Evolutionary conservation across 2,113 vertebrate species (phyloP).

Genomic region (Rhynchomys soricoides): DNA sequence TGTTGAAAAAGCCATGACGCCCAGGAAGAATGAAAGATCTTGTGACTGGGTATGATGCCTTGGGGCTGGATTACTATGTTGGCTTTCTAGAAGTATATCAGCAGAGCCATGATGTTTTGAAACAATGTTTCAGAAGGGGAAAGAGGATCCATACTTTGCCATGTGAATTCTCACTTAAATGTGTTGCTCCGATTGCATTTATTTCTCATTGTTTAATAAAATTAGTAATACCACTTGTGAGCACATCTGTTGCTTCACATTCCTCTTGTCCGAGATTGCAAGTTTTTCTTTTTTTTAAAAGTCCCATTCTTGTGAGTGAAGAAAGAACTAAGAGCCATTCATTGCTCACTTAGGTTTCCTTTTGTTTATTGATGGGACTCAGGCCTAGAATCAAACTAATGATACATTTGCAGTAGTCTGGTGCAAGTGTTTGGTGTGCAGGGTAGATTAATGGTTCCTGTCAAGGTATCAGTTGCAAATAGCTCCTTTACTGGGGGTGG

Average conservation of each 20-base stretch:
- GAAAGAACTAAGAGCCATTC: neutral
- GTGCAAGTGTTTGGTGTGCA: neutral
- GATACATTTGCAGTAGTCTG: neutral
- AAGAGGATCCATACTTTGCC: conserved; percentile 2
- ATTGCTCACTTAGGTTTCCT: neutral
- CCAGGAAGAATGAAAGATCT: neutral
- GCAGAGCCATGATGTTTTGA: neutral
- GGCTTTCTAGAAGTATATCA: neutral
- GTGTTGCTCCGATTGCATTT: neutral
- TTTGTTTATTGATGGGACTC: conserved; percentile 1
- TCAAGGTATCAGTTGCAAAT: neutral
- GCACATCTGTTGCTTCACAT: neutral
- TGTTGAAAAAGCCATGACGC: neutral
- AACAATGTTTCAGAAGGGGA: neutral
- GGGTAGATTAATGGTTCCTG: neutral
- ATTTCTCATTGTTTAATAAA: neutral
- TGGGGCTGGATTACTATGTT: neutral
- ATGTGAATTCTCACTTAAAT: neutral
- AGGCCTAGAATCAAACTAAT: conserved; percentile 2
- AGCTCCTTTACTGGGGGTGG: neutral
- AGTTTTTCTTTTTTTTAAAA: neutral
- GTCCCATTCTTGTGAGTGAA: neutral
- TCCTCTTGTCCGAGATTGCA: neutral
- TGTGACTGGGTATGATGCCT: neutral
- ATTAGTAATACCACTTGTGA: neutral